Conservation (phyloP, 2,113 vertebrate species). For the Pelecanoides urinatrix region DNA sequence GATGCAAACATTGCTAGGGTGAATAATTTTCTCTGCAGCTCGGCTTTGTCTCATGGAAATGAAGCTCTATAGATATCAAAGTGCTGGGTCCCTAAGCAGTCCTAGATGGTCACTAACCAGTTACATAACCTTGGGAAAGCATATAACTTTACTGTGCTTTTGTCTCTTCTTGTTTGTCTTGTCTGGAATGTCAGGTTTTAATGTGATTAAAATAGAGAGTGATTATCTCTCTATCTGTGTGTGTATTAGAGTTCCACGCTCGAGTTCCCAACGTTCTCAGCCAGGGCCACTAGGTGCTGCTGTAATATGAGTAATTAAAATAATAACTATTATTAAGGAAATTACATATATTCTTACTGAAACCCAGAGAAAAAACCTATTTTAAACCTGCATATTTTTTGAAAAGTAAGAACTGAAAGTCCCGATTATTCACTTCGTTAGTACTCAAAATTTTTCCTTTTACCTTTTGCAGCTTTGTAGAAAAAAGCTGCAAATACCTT, state of each 20-base stretch:
- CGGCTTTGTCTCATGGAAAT: neutral
- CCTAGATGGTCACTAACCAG: neutral
- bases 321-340: conserved; percentile 7
- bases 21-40: neutral
- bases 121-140: neutral
- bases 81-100: neutral
- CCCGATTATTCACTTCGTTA: neutral
- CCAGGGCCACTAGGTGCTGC: conserved; percentile 36
- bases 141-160: neutral
- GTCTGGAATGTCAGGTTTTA: conserved; percentile 12
- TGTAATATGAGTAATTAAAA: conserved; percentile 58
- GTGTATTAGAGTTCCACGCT: neutral
- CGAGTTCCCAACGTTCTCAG: conserved; percentile 13
- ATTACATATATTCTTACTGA: neutral
- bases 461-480: neutral
- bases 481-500: neutral
- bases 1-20: neutral
- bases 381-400: neutral
- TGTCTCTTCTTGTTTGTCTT: neutral
- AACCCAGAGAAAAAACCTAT: neutral
- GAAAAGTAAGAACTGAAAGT: neutral
- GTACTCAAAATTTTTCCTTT: neutral
- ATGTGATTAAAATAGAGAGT: neutral
- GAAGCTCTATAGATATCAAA: neutral
- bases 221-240: conserved; percentile 20